A percentile compares a stretch with the other conserved stretches of the same genome.
Evolutionary conservation across 1,140 invertebrate genomes (phyloP).

Genomic region (Anoplolepis gracilipes): DNA sequence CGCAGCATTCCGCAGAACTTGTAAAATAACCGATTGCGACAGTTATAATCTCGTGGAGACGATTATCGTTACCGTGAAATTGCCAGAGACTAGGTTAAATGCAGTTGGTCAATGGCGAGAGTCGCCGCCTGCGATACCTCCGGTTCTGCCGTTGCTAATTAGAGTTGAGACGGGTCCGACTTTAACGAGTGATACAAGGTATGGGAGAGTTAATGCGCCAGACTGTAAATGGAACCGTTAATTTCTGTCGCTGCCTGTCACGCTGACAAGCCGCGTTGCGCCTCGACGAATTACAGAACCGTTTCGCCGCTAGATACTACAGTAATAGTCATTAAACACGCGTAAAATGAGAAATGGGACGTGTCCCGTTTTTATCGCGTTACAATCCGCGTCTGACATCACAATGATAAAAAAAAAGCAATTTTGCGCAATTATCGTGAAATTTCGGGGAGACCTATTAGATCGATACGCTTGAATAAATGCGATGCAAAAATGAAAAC

Average conservation of each 20-base stretch:
- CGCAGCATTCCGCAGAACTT: neutral
- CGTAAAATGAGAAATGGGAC: slow-evolving; percentile 4
- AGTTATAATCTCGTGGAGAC: slow-evolving; percentile 67
- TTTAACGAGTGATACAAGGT: slow-evolving; percentile 70
- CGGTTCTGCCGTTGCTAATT: slow-evolving; percentile 68
- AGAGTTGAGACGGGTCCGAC: slow-evolving; percentile 63
- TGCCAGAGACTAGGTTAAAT: slow-evolving; percentile 69
- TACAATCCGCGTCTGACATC: neutral
- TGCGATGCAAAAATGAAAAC: neutral
- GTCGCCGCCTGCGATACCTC: slow-evolving; percentile 43
- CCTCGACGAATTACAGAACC: slow-evolving; percentile 14
- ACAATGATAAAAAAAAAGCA: neutral
- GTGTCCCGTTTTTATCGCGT: neutral
- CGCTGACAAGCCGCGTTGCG: neutral
- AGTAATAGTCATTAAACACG: neutral
- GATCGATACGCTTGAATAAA: neutral
- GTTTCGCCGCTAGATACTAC: neutral
- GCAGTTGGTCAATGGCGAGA: slow-evolving; percentile 58
- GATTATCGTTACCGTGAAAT: slow-evolving; percentile 74
- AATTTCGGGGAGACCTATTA: neutral
- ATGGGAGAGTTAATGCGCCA: slow-evolving; percentile 61
- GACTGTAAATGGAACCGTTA: slow-evolving; percentile 70
- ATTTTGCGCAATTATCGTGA: neutral
- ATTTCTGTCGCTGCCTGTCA: slow-evolving; percentile 60
- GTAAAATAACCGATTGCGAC: slow-evolving; percentile 55